Evolutionary conservation across 2,797 vertebrate genomes (phyloP).

Genomic region (Pangasius mekongensis): DNA sequence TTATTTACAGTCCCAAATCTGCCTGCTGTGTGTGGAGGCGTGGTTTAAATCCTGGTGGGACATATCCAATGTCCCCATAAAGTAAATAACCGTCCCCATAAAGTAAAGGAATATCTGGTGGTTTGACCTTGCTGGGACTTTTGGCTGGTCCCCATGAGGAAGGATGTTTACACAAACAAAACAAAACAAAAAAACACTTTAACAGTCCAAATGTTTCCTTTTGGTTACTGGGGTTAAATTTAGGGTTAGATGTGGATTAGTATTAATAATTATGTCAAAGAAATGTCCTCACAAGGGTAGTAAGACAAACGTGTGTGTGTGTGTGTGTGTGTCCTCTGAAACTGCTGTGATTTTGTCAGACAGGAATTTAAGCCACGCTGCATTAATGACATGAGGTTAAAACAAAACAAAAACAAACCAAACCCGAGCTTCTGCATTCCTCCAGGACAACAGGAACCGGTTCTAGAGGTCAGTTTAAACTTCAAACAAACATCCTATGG

Average conservation of each 20-base stretch:
- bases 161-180: neutral
- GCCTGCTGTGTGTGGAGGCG: neutral
- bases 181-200: neutral
- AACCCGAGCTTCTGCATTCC: conserved; percentile 20
- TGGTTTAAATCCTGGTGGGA: neutral
- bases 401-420: neutral
- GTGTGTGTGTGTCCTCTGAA: neutral
- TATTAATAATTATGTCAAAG: neutral
- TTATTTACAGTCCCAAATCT: neutral
- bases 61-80: neutral
- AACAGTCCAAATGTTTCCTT: neutral
- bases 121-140: neutral
- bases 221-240: neutral
- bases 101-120: neutral
- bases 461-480: conserved; percentile 22
- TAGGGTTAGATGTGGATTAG: neutral
- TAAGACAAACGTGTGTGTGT: neutral
- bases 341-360: conserved; percentile 18
- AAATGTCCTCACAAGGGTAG: neutral
- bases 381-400: neutral
- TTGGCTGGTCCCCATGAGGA: neutral
- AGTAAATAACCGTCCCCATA: too few relatives aligned
- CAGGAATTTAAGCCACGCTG: conserved; percentile 10
- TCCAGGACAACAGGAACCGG: conserved; percentile 27
- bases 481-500: conserved; percentile 32